Conservation (phyloP, 2,113 vertebrate species). For the Xiphophorus hellerii region DNA sequence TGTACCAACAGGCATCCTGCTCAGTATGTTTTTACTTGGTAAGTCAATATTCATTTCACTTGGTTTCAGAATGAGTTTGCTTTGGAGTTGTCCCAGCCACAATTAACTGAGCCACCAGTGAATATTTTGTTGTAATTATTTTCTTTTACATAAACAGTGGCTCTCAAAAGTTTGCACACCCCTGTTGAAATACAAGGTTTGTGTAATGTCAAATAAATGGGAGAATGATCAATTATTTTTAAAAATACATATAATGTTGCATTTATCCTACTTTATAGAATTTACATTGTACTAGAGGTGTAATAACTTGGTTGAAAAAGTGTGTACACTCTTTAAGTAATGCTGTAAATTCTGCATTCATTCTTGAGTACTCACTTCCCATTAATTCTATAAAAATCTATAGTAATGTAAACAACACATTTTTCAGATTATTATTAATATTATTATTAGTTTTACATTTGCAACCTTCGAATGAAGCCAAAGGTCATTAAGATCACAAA, state of each 20-base stretch:
- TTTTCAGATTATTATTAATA: no score
- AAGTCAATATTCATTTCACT: conserved; percentile 61
- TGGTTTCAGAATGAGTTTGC: conserved; percentile 7
- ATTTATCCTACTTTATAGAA: no score
- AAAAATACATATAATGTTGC: no score
- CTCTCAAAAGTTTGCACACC: not conserved
- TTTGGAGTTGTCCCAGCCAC: not conserved
- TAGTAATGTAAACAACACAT: no score
- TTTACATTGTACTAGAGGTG: no score
- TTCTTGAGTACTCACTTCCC: no score
- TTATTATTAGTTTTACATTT: not conserved
- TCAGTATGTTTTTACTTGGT: conserved; percentile 80
- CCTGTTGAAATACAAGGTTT: not conserved
- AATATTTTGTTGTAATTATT: not conserved
- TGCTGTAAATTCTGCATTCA: no score
- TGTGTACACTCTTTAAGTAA: no score
- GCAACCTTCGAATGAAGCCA: not conserved
- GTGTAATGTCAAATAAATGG: no score
- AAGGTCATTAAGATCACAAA: not conserved
- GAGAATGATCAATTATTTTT: no score
- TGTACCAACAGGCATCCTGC: conserved; percentile 35
- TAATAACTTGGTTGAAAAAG: no score
- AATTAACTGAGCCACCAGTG: not conserved
- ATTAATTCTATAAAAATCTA: no score
- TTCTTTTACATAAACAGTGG: not conserved